Conservation (phyloP, 2,888 invertebrate genomes). For the Lypha dubia region DNA sequence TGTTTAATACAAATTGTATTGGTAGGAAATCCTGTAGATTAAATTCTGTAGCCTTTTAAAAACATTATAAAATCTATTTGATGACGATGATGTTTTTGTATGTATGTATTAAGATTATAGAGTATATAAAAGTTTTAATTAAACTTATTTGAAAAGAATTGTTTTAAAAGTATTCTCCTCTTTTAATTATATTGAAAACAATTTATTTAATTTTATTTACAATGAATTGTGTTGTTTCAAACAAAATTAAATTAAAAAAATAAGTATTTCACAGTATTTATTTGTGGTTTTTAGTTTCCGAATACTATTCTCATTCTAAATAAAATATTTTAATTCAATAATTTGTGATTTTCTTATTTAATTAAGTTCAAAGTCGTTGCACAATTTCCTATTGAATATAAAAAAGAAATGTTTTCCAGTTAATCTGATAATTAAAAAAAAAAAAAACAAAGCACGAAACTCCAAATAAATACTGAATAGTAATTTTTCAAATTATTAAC, state of each 20-base stretch:
- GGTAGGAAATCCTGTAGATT: conserved; percentile 16
- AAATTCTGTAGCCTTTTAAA: conserved; percentile 14
- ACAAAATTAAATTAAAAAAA: background rate
- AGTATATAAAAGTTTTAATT: conserved; percentile 20
- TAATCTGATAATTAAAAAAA: too few species aligned
- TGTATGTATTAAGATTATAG: conserved; percentile 5
- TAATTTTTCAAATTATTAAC: too few species aligned
- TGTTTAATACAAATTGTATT: conserved; percentile 7
- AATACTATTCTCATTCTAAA: background rate
- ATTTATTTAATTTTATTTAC: background rate
- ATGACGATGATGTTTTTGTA: background rate
- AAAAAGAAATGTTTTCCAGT: too few species aligned
- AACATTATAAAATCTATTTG: conserved; percentile 20
- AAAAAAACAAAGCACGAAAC: too few species aligned
- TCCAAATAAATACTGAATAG: too few species aligned
- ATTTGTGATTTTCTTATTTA: background rate
- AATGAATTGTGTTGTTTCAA: background rate
- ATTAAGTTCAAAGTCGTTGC: background rate
- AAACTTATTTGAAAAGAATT: background rate
- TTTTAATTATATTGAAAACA: conserved; percentile 14
- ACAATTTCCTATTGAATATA: too few species aligned
- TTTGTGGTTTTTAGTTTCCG: background rate
- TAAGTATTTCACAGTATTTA: background rate
- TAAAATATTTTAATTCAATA: too few species aligned
- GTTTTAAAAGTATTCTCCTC: background rate